phyloP scores from a whole-genome alignment of 2,113 vertebrate genomes.

The Eublepharis macularius region DNA sequence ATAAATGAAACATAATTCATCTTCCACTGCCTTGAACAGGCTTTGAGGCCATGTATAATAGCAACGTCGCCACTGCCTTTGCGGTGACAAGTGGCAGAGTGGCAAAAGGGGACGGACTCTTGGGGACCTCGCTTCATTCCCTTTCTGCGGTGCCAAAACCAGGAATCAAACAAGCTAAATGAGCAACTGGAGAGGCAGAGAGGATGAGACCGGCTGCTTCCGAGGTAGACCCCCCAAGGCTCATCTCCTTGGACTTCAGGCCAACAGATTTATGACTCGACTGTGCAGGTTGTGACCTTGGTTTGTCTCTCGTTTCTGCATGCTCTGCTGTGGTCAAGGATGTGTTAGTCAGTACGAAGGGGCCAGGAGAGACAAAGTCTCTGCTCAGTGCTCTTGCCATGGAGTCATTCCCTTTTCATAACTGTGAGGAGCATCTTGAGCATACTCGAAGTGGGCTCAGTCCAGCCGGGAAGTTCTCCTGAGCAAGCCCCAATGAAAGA shows the following conservation, averaged over 20 bases:
- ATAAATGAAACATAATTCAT: slow-evolving; percentile 87
- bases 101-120: slow-evolving; percentile 25
- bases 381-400: no score
- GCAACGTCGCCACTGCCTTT: slow-evolving; percentile 68
- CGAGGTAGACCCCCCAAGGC: background rate
- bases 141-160: background rate
- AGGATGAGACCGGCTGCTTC: background rate
- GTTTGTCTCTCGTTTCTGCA: no score
- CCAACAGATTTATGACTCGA: background rate
- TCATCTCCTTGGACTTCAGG: no score
- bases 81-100: slow-evolving; percentile 62
- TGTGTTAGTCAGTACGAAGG: no score
- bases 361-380: no score
- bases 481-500: no score
- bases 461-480: background rate
- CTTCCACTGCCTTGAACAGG: slow-evolving; percentile 75
- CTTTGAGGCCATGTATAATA: slow-evolving; percentile 72
- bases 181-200: background rate
- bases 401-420: no score
- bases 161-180: background rate
- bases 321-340: no score
- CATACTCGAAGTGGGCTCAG: background rate
- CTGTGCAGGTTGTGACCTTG: no score
- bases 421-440: background rate
- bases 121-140: accelerated